These are phyloP conservation scores for Dendrocopos noguchii DNA, from an alignment of 2,113 vertebrate species.

Conservation along the genomic window DNA sequence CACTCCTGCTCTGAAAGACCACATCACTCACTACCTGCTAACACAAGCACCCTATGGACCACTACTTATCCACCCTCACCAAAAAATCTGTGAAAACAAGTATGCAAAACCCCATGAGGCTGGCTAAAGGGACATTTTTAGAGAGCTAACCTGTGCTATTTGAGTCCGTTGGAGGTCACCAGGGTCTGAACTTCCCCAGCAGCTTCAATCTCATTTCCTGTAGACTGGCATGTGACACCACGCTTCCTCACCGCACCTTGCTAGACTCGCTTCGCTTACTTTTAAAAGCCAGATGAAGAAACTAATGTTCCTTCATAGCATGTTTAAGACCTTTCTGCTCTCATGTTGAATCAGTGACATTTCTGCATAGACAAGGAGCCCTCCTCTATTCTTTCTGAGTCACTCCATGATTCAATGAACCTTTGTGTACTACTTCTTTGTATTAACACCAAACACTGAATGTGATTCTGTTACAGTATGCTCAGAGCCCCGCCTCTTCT, in stretches of 20 bases:
- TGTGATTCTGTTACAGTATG: background rate
- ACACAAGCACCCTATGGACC: background rate
- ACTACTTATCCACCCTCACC: background rate
- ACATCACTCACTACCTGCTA: rapidly evolving
- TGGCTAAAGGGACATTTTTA: background rate
- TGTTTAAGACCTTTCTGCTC: background rate
- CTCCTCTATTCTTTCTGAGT: slow-evolving; percentile 31
- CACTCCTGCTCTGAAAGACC: background rate
- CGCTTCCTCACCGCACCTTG: slow-evolving; percentile 78
- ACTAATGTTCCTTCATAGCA: background rate
- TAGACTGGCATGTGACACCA: slow-evolving; percentile 63
- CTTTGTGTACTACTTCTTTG: slow-evolving; percentile 2
- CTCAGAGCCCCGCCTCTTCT: background rate
- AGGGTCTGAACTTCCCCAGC: slow-evolving; percentile 65
- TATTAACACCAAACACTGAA: slow-evolving; percentile 23
- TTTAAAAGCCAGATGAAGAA: slow-evolving; percentile 47
- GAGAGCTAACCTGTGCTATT: slow-evolving; percentile 74
- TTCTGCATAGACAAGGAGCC: background rate
- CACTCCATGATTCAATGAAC: slow-evolving; percentile 29
- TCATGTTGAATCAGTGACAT: background rate
- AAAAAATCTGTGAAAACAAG: background rate
- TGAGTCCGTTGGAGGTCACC: slow-evolving; percentile 36
- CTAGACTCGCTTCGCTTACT: background rate
- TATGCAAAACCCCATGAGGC: background rate
- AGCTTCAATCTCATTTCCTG: slow-evolving; percentile 76